Percentiles rank a stretch among this genome's conserved stretches.
Conservation (phyloP, 2,797 vertebrate species). For the Lateolabrax maculatus region DNA sequence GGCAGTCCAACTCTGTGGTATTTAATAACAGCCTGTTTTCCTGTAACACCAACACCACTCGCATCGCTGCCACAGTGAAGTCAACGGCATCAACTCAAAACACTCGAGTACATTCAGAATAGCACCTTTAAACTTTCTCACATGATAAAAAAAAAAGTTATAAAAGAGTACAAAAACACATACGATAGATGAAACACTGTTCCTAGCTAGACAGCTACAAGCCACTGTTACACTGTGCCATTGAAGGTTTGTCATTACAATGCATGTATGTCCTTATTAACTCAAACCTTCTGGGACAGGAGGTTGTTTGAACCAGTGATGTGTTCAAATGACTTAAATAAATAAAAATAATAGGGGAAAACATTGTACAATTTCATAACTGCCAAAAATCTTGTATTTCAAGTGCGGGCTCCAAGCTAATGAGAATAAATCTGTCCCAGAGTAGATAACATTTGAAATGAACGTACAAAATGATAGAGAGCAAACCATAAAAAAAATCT, state of each 20-base stretch:
- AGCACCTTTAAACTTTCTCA: slow-evolving; percentile 61
- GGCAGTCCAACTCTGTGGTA: slow-evolving; percentile 34
- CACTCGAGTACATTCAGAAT: slow-evolving; percentile 73
- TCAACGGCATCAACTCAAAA: slow-evolving; percentile 30
- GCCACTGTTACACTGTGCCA: slow-evolving; percentile 40
- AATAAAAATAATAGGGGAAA: slow-evolving; percentile 67
- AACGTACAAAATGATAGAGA: slow-evolving; percentile 43
- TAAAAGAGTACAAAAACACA: slow-evolving; percentile 72
- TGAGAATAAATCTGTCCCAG: slow-evolving; percentile 23
- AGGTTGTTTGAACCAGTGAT: slow-evolving; percentile 51
- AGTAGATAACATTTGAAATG: slow-evolving; percentile 32
- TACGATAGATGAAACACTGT: slow-evolving; percentile 44
- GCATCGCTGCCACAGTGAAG: slow-evolving; percentile 6
- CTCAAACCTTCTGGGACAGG: slow-evolving; percentile 41
- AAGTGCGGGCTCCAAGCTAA: slow-evolving; percentile 13
- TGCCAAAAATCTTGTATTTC: slow-evolving; percentile 22
- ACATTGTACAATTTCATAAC: slow-evolving; percentile 44
- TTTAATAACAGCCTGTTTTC: slow-evolving; percentile 14
- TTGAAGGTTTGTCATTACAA: slow-evolving; percentile 37
- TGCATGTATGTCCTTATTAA: slow-evolving; percentile 29
- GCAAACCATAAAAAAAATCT: slow-evolving; percentile 11
- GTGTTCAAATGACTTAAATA: slow-evolving; percentile 71
- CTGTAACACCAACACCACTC: slow-evolving; percentile 30
- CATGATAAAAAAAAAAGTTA: slow-evolving; percentile 44
- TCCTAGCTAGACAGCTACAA: slow-evolving; percentile 35